Percentiles rank a stretch among this genome's conserved stretches.
These are phyloP conservation scores for Callyntrura sp. DNA, from an alignment of 2,888 invertebrate genomes.

Conservation along the genomic window DNA sequence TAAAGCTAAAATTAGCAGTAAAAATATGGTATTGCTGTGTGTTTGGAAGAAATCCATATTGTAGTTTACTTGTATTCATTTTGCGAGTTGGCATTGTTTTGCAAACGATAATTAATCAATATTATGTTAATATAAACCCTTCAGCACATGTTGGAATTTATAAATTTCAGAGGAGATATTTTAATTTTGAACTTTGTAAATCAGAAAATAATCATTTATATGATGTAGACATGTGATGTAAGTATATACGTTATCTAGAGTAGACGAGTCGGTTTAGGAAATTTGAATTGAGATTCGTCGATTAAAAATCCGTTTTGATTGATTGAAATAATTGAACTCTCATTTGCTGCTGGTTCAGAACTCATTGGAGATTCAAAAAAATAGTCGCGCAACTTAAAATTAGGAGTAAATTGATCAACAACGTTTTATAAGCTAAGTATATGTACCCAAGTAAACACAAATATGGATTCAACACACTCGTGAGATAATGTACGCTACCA, in stretches of 20 bases:
- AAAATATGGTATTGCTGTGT: slow-evolving; percentile 13
- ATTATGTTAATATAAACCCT: no score
- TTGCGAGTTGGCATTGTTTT: neutral
- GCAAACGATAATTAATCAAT: neutral
- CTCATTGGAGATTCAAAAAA: neutral
- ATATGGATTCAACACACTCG: neutral
- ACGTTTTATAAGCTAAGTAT: slow-evolving; percentile 6
- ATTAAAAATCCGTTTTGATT: no score
- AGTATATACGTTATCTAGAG: no score
- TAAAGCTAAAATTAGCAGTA: slow-evolving; percentile 21
- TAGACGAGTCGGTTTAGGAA: no score
- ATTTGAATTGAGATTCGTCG: no score
- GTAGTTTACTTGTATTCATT: neutral
- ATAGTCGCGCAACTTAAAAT: neutral
- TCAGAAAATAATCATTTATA: no score
- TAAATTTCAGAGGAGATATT: no score
- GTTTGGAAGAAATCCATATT: neutral
- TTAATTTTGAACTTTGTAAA: no score
- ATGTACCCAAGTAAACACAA: slow-evolving; percentile 32
- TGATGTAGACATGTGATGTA: no score
- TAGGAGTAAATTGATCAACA: neutral
- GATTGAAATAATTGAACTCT: neutral
- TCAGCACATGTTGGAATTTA: no score
- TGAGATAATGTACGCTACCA: slow-evolving; percentile 32
- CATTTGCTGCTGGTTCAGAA: neutral